Percentiles rank a stretch among this genome's conserved stretches.
phyloP scores from a whole-genome alignment of 2,113 vertebrate genomes.

The Melanocharis versteri region DNA sequence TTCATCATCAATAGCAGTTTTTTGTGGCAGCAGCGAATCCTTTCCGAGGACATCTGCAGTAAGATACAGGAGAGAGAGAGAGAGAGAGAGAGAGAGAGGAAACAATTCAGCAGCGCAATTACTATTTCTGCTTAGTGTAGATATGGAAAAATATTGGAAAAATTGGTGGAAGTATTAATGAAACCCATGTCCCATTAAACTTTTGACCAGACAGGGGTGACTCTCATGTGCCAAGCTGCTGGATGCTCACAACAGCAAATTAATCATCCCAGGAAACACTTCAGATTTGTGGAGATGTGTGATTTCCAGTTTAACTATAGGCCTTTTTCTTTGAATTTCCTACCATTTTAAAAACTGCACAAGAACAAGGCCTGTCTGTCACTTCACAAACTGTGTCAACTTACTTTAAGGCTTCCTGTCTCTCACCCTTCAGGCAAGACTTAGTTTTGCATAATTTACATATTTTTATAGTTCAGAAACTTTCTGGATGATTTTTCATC shows the following conservation, averaged over 20 bases:
- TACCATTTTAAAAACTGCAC: not conserved
- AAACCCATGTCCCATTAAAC: not conserved
- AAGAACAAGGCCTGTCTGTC: not conserved
- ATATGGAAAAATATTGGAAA: not conserved
- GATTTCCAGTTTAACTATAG: not conserved
- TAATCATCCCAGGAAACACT: not conserved
- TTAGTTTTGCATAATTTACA: not conserved
- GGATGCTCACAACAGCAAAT: not conserved
- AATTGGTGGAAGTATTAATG: not conserved
- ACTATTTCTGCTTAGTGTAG: not conserved
- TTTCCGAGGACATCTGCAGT: not conserved
- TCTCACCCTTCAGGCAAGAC: constrained; percentile 26
- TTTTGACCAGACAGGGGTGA: not conserved
- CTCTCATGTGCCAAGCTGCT: not conserved
- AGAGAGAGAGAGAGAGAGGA: not conserved
- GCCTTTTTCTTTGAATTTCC: not conserved
- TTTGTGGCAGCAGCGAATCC: not conserved
- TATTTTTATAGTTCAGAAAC: not conserved
- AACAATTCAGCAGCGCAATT: not conserved
- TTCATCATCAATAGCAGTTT: not conserved
- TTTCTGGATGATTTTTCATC: not conserved
- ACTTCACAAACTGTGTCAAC: not conserved
- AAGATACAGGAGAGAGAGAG: not conserved
- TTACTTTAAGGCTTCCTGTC: not conserved
- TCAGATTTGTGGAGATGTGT: not conserved